These are phyloP conservation scores for Phrynocephalus versicolor DNA, from an alignment of 2,113 vertebrate species.

Conservation along the genomic window DNA sequence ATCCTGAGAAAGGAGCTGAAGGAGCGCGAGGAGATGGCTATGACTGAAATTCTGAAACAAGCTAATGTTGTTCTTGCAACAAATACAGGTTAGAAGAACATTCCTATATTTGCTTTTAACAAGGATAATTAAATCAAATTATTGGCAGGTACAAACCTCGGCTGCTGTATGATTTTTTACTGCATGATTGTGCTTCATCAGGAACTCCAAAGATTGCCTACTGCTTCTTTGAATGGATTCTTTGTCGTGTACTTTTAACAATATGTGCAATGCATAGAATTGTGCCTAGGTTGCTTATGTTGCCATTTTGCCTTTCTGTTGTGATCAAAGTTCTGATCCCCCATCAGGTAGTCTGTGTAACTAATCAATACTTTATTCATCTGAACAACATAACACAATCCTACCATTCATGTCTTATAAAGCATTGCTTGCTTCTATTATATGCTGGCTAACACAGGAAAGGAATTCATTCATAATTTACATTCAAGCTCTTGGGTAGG, in stretches of 20 bases:
- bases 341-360: neutral
- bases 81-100: constrained; percentile 82
- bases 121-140: neutral
- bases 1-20: constrained; percentile 88
- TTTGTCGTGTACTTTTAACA: neutral
- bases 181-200: neutral
- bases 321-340: constrained; percentile 2
- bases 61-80: constrained; percentile 88
- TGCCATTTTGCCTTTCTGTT: neutral
- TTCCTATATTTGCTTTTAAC: neutral
- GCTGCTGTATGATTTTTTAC: neutral
- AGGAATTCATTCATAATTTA: neutral
- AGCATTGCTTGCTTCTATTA: neutral
- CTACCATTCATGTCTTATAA: neutral
- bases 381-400: neutral
- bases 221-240: neutral
- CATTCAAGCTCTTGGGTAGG: neutral
- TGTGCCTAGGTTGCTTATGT: neutral
- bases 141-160: neutral
- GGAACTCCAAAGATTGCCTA: neutral
- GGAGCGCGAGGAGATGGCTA: constrained; percentile 85
- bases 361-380: neutral
- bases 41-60: constrained; percentile 77
- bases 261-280: neutral
- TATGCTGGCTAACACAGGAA: neutral